A percentile compares a stretch with the other conserved stretches of the same genome.
Evolutionary conservation across 2,888 invertebrate species (phyloP).

Genomic region (Idaea dimidiata): DNA sequence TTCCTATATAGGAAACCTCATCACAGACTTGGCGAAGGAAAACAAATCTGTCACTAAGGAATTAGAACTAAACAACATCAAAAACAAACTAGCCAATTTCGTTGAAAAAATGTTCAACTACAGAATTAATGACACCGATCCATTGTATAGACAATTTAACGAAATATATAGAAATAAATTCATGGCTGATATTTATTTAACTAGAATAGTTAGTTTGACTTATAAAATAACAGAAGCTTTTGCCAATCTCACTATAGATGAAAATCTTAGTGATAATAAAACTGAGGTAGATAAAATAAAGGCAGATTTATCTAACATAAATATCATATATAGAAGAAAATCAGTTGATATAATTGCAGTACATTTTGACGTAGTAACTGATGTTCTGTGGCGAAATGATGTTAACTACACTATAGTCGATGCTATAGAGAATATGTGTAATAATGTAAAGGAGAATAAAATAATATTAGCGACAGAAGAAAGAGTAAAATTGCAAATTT

Average conservation of each 20-base stretch:
- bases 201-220: slow-evolving; percentile 53
- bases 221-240: slow-evolving; percentile 52
- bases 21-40: slow-evolving; percentile 44
- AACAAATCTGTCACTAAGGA: slow-evolving; percentile 41
- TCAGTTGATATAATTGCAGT: slow-evolving; percentile 54
- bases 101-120: slow-evolving; percentile 53
- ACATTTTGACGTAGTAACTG: slow-evolving; percentile 64
- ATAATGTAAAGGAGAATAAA: slow-evolving; percentile 46
- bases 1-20: slow-evolving; percentile 38
- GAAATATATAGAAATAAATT: slow-evolving; percentile 59
- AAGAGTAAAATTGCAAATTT: slow-evolving; percentile 53
- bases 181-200: slow-evolving; percentile 51
- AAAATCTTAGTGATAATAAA: slow-evolving; percentile 32
- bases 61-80: slow-evolving; percentile 41
- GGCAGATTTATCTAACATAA: slow-evolving; percentile 44
- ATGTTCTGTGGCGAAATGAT: slow-evolving; percentile 48
- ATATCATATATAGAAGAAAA: slow-evolving; percentile 56
- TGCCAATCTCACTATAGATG: slow-evolving; percentile 37
- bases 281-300: slow-evolving; percentile 40
- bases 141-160: slow-evolving; percentile 49
- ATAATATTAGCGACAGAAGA: slow-evolving; percentile 51
- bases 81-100: slow-evolving; percentile 46
- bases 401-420: slow-evolving; percentile 47
- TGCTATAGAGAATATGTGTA: slow-evolving; percentile 48
- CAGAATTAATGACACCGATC: slow-evolving; percentile 47